Evolutionary conservation across 2,888 invertebrate genomes (phyloP).

Genomic region (Melolontha melolontha): DNA sequence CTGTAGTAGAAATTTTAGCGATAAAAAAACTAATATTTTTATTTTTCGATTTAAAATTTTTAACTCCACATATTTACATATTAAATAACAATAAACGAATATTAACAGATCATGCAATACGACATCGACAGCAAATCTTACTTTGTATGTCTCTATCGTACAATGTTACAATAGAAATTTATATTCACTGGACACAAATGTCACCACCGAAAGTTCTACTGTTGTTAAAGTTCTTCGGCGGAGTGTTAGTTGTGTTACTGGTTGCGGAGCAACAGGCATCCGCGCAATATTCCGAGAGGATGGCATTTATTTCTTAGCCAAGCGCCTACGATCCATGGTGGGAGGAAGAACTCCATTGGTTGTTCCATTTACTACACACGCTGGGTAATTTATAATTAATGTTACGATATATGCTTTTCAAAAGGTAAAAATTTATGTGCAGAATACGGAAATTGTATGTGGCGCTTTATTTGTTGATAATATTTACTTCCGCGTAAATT

Average conservation of each 20-base stretch:
- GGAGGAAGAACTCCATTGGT: constrained; percentile 43
- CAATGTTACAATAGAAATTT: too few relatives aligned
- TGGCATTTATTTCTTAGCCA: constrained; percentile 47
- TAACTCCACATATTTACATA: too few relatives aligned
- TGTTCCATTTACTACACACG: constrained; percentile 29
- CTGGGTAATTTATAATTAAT: constrained; percentile 25
- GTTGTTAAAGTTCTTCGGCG: constrained; percentile 19
- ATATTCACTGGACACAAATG: constrained; percentile 25
- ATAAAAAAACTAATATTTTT: too few relatives aligned
- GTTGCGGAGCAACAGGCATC: constrained; percentile 44
- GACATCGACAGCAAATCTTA: too few relatives aligned
- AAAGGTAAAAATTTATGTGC: not conserved
- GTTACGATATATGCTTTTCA: not conserved
- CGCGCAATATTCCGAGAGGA: constrained; percentile 32
- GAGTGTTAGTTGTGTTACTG: constrained; percentile 35
- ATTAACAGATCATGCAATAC: too few relatives aligned
- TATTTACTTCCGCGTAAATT: not conserved
- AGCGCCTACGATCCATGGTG: constrained; percentile 46
- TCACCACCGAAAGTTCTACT: constrained; percentile 20
- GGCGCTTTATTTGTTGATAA: too few relatives aligned
- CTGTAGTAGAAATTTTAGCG: too few relatives aligned
- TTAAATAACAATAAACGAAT: too few relatives aligned
- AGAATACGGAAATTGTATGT: too few relatives aligned
- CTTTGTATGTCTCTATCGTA: too few relatives aligned
- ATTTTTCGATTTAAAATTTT: too few relatives aligned